Conservation (phyloP, 2,797 vertebrate species). For the Potorous gilbertii region DNA sequence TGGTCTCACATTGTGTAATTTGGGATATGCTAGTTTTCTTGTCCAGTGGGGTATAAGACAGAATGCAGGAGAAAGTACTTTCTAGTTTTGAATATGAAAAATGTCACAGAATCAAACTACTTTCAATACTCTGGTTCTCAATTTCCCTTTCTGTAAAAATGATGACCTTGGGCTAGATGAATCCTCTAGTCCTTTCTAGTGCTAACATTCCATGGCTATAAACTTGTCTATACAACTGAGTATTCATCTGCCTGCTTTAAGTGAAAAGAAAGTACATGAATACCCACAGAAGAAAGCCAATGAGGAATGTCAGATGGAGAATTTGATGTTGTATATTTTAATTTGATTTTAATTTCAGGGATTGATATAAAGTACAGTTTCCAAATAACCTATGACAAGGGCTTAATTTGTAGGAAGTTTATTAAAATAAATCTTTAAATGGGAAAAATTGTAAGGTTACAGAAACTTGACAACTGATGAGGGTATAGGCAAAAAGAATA, state of each 20-base stretch:
- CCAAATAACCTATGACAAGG: background rate
- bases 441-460: background rate
- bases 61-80: background rate
- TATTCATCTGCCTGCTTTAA: background rate
- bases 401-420: background rate
- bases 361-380: background rate
- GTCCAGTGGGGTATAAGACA: background rate
- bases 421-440: background rate
- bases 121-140: background rate
- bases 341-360: background rate
- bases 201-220: no score
- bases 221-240: background rate
- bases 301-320: background rate
- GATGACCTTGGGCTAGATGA: background rate
- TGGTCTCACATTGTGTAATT: background rate
- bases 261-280: background rate
- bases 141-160: background rate
- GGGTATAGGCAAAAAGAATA: background rate
- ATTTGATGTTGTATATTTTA: background rate
- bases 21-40: background rate
- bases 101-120: background rate
- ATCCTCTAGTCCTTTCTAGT: background rate
- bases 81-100: background rate
- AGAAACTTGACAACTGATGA: conserved; percentile 13
- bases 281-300: background rate